These are phyloP conservation scores for Psilopogon haemacephalus DNA, from an alignment of 2,113 vertebrate species.

Conservation along the genomic window DNA sequence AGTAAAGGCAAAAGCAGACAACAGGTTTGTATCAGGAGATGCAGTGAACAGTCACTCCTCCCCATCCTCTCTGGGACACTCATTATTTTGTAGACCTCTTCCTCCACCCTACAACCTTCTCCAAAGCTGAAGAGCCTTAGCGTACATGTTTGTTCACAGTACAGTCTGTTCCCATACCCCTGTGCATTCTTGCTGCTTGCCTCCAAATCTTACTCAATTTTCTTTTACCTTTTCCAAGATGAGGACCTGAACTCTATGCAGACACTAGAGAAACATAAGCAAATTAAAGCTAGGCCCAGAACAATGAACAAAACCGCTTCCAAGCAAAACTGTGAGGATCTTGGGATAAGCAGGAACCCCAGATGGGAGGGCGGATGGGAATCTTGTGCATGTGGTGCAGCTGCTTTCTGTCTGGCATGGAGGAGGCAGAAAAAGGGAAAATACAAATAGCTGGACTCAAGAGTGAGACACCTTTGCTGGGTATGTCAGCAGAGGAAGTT, in stretches of 20 bases:
- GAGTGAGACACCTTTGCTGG: not conserved
- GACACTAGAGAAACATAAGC: not conserved
- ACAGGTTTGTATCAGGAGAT: not conserved
- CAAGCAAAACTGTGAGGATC: not conserved
- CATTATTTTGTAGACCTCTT: not conserved
- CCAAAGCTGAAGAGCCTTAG: not conserved
- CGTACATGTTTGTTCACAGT: not conserved
- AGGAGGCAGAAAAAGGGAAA: not conserved
- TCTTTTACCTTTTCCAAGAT: not conserved
- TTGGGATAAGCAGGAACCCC: not conserved
- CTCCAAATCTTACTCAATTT: not conserved
- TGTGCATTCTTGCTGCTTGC: not conserved
- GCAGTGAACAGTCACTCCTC: not conserved
- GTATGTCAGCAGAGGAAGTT: not conserved
- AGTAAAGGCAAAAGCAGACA: not conserved
- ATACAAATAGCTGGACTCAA: not conserved
- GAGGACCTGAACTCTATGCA: not conserved
- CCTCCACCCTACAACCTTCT: not conserved
- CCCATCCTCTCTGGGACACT: not conserved
- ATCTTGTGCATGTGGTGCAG: not conserved
- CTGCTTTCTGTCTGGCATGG: not conserved
- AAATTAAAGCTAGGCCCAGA: not conserved
- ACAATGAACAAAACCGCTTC: not conserved
- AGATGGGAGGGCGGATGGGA: rapidly evolving
- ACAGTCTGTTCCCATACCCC: not conserved